A percentile compares a stretch with the other conserved stretches of the same genome.
Evolutionary conservation across 64 coral and sea anemone genomes (phyloP).

Genomic region (Exaiptasia diaphana): DNA sequence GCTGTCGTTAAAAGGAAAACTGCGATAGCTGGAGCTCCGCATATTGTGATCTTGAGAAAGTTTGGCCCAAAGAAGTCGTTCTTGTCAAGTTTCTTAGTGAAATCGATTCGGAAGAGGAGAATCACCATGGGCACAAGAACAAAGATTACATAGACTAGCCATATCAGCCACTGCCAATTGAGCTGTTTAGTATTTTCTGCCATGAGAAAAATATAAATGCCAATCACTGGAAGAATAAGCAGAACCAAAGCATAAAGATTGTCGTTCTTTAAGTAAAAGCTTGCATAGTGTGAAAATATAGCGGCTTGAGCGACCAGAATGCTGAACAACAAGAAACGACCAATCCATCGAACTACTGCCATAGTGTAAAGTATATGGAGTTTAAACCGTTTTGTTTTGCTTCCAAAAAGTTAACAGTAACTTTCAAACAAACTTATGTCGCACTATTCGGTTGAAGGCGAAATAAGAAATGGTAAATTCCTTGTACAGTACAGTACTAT

Average conservation of each 20-base stretch:
- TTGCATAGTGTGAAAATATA: neutral
- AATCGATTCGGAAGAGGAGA: neutral
- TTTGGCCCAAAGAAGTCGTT: constrained; percentile 46
- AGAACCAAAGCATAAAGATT: neutral
- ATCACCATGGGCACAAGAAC: neutral
- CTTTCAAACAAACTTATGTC: too few species aligned
- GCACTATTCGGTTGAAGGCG: too few species aligned
- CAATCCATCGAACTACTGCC: too few species aligned
- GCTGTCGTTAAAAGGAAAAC: constrained; percentile 27
- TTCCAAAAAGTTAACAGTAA: too few species aligned
- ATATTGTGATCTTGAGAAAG: constrained; percentile 20
- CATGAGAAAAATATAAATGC: neutral
- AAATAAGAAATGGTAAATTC: too few species aligned
- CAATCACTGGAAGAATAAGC: neutral
- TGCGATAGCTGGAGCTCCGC: constrained; percentile 8
- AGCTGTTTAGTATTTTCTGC: neutral
- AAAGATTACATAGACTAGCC: neutral
- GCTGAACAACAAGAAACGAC: too few species aligned
- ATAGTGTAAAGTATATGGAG: too few species aligned
- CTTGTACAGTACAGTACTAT: too few species aligned
- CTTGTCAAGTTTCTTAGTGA: constrained; percentile 16
- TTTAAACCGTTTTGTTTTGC: too few species aligned
- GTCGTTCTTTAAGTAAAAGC: neutral
- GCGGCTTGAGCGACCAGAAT: neutral
- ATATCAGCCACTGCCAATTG: neutral